Evolutionary conservation across 2,888 invertebrate species (phyloP).

Genomic region (Diadegma fenestrale): DNA sequence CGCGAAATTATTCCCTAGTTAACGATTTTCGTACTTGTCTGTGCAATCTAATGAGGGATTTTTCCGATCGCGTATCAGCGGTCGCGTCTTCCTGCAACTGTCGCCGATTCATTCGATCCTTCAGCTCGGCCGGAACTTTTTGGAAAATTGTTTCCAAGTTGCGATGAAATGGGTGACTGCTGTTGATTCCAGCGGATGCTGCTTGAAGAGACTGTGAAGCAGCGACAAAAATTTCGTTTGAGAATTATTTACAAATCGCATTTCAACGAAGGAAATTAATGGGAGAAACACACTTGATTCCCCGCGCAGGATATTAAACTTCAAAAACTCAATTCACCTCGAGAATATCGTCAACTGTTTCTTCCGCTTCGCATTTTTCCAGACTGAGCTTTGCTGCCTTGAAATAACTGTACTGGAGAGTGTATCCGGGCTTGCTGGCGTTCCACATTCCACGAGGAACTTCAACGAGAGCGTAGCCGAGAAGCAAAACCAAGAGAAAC

Average conservation of each 20-base stretch:
- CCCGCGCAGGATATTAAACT: too few species aligned
- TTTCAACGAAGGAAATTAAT: background rate
- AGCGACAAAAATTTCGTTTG: background rate
- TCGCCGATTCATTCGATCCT: slow-evolving; percentile 90
- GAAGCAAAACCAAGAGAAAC: slow-evolving; percentile 95
- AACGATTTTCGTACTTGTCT: slow-evolving; percentile 88
- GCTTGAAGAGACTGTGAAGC: slow-evolving; percentile 91
- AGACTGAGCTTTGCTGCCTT: slow-evolving; percentile 97
- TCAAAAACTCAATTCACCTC: slow-evolving; percentile 86
- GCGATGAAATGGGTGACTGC: slow-evolving; percentile 90
- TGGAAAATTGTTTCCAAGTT: slow-evolving; percentile 95
- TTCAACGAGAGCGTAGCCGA: slow-evolving; percentile 98
- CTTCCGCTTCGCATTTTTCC: slow-evolving; percentile 98
- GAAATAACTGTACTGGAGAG: slow-evolving; percentile 95
- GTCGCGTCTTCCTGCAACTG: slow-evolving; percentile 87
- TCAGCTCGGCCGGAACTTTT: slow-evolving; percentile 93
- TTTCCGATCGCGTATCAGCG: slow-evolving; percentile 91
- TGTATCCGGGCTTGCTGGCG: slow-evolving; percentile 93
- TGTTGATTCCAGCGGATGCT: slow-evolving; percentile 91
- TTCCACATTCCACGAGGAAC: slow-evolving; percentile 97
- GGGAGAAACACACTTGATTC: too few species aligned
- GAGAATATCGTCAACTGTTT: slow-evolving; percentile 97
- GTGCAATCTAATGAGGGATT: slow-evolving; percentile 95
- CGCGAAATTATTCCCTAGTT: background rate
- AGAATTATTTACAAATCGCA: too few species aligned